These are phyloP conservation scores for Glossophaga mutica DNA, from an alignment of 2,797 vertebrate genomes.

Conservation along the genomic window DNA sequence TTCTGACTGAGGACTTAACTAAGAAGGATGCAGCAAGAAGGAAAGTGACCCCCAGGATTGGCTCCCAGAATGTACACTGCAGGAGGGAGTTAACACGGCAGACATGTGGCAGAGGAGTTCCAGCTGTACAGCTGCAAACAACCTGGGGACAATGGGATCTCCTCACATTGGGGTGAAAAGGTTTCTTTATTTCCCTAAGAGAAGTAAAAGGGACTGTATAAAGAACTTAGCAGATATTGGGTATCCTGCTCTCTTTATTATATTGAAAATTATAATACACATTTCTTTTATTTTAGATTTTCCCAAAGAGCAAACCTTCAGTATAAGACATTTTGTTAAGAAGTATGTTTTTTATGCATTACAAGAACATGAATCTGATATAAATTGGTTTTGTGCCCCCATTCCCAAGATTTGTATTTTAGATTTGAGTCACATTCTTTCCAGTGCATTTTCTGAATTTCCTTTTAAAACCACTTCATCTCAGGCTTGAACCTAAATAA, in stretches of 20 bases:
- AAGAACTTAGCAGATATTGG: neutral
- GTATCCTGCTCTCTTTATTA: neutral
- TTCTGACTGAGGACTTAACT: neutral
- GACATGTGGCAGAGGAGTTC: neutral
- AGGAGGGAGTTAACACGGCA: neutral
- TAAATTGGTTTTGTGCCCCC: neutral
- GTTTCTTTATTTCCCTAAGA: neutral
- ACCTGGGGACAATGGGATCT: neutral
- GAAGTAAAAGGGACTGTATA: neutral
- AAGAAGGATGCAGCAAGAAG: neutral
- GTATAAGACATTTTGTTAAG: constrained; percentile 3
- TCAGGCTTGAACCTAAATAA: constrained; percentile 31
- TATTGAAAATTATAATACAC: neutral
- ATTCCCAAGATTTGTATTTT: neutral
- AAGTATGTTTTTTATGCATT: constrained; percentile 5
- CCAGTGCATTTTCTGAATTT: neutral
- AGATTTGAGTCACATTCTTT: constrained; percentile 33
- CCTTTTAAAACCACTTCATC: neutral
- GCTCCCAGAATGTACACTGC: neutral
- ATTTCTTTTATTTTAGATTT: neutral
- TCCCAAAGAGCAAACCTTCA: neutral
- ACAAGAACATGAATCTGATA: neutral
- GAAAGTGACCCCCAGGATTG: neutral
- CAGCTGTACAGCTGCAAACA: neutral
- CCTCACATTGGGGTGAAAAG: neutral